These are phyloP conservation scores for Pteronura brasiliensis DNA, from an alignment of 2,113 vertebrate species.

Conservation along the genomic window DNA sequence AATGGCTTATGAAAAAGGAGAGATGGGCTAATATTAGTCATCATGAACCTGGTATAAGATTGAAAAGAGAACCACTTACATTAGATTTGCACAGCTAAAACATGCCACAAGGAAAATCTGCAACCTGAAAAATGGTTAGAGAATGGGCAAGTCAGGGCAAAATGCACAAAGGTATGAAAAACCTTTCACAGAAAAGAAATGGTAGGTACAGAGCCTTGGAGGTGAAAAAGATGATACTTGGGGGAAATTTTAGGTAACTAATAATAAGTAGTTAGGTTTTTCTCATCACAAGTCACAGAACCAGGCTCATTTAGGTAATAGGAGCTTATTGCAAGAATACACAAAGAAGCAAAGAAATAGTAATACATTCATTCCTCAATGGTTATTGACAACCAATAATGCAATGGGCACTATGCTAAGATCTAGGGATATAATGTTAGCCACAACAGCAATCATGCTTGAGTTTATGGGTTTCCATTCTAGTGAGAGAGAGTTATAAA, in stretches of 20 bases:
- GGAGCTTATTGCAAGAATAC: background rate
- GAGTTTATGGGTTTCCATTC: background rate
- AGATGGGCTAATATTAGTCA: background rate
- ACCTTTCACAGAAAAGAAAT: background rate
- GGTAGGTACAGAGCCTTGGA: background rate
- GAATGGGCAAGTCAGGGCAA: background rate
- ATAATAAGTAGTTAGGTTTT: background rate
- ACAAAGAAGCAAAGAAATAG: background rate
- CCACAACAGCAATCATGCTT: background rate
- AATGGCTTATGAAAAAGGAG: background rate
- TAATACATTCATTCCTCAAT: background rate
- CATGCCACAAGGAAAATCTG: background rate
- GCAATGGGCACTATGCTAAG: background rate
- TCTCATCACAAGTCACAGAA: background rate
- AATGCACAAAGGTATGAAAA: background rate
- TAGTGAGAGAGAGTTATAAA: background rate
- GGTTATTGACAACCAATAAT: background rate
- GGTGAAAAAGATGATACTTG: background rate
- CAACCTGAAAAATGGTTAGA: background rate
- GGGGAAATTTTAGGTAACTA: background rate
- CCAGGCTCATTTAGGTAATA: background rate
- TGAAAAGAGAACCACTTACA: background rate
- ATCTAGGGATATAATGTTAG: background rate
- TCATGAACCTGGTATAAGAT: background rate
- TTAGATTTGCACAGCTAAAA: background rate